These are phyloP conservation scores for Meriones unguiculatus DNA, from an alignment of 2,113 vertebrate species.

Conservation along the genomic window DNA sequence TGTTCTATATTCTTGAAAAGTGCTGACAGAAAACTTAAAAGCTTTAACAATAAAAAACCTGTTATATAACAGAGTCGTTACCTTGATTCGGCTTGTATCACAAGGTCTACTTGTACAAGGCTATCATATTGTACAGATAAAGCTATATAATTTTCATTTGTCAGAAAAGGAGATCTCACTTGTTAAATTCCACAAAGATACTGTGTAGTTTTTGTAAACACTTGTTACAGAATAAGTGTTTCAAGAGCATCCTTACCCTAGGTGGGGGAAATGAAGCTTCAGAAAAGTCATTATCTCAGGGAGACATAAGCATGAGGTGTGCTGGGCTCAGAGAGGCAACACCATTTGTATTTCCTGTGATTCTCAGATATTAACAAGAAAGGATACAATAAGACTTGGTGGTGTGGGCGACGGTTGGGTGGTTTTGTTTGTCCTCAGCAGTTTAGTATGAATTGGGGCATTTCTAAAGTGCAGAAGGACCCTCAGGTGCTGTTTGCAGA, in stretches of 20 bases:
- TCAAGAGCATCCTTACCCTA: not conserved
- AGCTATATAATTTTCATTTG: not conserved
- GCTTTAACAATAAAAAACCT: not conserved
- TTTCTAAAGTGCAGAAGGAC: not conserved
- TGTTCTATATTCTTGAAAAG: not conserved
- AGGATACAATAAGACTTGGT: not conserved
- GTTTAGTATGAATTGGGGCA: not conserved
- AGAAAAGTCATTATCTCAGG: not conserved
- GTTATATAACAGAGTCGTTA: not conserved
- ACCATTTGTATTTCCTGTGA: not conserved
- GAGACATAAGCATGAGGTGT: rapidly evolving
- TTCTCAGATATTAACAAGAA: not conserved
- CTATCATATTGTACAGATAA: not conserved
- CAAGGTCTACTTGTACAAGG: not conserved
- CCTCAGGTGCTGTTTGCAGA: not conserved
- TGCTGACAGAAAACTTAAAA: not conserved
- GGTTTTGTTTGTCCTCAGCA: not conserved
- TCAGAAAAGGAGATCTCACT: not conserved
- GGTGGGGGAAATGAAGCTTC: not conserved
- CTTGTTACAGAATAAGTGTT: not conserved
- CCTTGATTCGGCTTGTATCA: not conserved
- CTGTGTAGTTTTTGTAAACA: not conserved
- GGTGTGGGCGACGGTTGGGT: not conserved
- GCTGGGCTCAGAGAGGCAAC: not conserved
- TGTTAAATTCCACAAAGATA: not conserved